Evolutionary conservation across 2,888 invertebrate genomes (phyloP).

Genomic region (Dasysyrphus albostriatus): DNA sequence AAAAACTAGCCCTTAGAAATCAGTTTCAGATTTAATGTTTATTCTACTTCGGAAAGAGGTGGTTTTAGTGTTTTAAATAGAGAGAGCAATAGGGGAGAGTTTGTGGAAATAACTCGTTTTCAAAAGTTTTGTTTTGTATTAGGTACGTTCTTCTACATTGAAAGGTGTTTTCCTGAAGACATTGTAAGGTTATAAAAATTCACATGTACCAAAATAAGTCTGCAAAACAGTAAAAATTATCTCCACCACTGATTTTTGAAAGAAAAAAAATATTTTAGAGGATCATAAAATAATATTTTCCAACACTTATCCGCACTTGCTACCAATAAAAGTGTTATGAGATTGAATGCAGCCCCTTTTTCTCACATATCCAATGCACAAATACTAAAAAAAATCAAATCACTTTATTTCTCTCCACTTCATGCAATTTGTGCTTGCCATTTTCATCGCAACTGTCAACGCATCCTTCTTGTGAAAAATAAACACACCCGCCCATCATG

Average conservation of each 20-base stretch:
- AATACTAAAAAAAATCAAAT: conserved; percentile 8
- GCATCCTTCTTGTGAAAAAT: conserved; percentile 3
- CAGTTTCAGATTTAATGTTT: too few species aligned
- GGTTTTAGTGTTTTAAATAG: too few species aligned
- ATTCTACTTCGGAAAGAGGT: too few species aligned
- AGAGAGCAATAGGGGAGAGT: too few species aligned
- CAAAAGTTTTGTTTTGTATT: too few species aligned
- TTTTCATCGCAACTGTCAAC: conserved; percentile 45
- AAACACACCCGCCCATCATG: conserved; percentile 22
- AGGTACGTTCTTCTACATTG: too few species aligned
- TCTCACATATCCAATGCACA: background rate
- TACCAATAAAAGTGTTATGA: conserved; percentile 57
- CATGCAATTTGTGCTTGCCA: conserved; percentile 21
- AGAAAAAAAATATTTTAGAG: background rate
- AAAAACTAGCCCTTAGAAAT: too few species aligned
- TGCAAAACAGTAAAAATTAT: background rate
- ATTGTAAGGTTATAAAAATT: too few species aligned
- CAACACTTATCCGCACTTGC: conserved; percentile 65
- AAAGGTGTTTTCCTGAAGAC: too few species aligned
- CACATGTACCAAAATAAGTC: background rate
- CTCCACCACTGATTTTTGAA: conserved; percentile 49
- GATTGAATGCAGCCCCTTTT: conserved; percentile 22
- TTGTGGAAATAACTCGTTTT: too few species aligned
- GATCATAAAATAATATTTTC: conserved; percentile 6
- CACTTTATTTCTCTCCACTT: conserved; percentile 38